Percentiles rank a stretch among this genome's conserved stretches.
Conservation (phyloP, 1,140 invertebrate genomes). For the Trichoplusia ni region DNA sequence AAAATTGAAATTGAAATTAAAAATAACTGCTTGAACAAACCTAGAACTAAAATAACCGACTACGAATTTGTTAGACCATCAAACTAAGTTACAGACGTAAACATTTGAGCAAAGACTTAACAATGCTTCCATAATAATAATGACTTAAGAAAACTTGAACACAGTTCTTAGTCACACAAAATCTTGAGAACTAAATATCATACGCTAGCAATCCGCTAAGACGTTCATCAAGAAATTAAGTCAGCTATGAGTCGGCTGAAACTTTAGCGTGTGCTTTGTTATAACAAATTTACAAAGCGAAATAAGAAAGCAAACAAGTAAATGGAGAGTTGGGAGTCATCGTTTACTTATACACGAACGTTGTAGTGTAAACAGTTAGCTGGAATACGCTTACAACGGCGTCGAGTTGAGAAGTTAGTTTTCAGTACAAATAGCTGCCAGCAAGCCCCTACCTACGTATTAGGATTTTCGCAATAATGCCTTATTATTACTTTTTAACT, state of each 20-base stretch:
- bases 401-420: conserved; percentile 50
- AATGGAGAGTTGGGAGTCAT: conserved; percentile 52
- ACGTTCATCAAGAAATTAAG: conserved; percentile 21
- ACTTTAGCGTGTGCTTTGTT: conserved; percentile 44
- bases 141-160: too few species aligned
- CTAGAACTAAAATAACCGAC: too few species aligned
- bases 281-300: conserved; percentile 52
- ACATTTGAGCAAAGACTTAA: too few species aligned
- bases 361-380: conserved; percentile 45
- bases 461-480: background rate
- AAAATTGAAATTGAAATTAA: too few species aligned
- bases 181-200: background rate
- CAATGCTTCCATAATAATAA: too few species aligned
- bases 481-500: conserved; percentile 11
- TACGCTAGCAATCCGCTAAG: conserved; percentile 10
- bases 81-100: too few species aligned
- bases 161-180: background rate
- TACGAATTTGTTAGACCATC: too few species aligned
- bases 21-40: too few species aligned
- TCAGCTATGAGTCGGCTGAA: conserved; percentile 3
- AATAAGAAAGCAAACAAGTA: conserved; percentile 62
- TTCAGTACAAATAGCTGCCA: conserved; percentile 39
- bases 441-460: conserved; percentile 10
- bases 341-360: conserved; percentile 54
- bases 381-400: conserved; percentile 46